Evolutionary conservation across 2,888 invertebrate species (phyloP).

Genomic region (Allophyes oxyacanthae): DNA sequence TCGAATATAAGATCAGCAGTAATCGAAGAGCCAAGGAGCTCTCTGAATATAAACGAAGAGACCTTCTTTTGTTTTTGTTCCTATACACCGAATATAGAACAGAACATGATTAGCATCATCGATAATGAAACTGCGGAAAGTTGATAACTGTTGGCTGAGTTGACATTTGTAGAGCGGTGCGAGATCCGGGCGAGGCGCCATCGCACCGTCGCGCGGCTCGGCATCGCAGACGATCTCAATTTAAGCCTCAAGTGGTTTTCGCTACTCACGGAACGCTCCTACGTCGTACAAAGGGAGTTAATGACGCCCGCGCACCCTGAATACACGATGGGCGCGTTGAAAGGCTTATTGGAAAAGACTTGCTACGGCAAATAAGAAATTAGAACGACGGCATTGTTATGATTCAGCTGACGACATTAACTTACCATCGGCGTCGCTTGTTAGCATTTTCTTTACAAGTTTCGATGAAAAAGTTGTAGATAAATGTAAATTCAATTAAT

Average conservation of each 20-base stretch:
- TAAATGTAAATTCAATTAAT: slow-evolving; percentile 4
- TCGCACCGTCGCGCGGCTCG: slow-evolving; percentile 24
- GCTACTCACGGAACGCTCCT: slow-evolving; percentile 74
- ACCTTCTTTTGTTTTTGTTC: slow-evolving; percentile 33
- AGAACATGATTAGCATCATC: slow-evolving; percentile 42
- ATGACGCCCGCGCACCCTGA: slow-evolving; percentile 77
- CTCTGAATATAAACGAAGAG: slow-evolving; percentile 29
- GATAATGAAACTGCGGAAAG: slow-evolving; percentile 49
- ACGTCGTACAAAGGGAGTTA: slow-evolving; percentile 78
- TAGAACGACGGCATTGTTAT: slow-evolving; percentile 61
- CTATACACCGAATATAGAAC: slow-evolving; percentile 22
- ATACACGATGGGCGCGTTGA: slow-evolving; percentile 72
- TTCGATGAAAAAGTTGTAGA: not conserved
- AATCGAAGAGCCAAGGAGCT: slow-evolving; percentile 7
- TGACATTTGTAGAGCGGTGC: slow-evolving; percentile 58
- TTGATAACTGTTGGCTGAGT: slow-evolving; percentile 65
- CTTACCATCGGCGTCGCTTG: slow-evolving; percentile 1
- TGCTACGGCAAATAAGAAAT: slow-evolving; percentile 68
- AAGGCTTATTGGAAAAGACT: slow-evolving; percentile 77
- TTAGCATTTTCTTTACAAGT: not conserved
- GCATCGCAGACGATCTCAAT: slow-evolving; percentile 79
- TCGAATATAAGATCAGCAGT: slow-evolving; percentile 35
- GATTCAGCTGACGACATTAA: slow-evolving; percentile 35
- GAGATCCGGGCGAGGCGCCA: slow-evolving; percentile 5
- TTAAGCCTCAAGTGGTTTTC: slow-evolving; percentile 80